Conservation (phyloP, 2,113 vertebrate genomes). For the Athene noctua region DNA sequence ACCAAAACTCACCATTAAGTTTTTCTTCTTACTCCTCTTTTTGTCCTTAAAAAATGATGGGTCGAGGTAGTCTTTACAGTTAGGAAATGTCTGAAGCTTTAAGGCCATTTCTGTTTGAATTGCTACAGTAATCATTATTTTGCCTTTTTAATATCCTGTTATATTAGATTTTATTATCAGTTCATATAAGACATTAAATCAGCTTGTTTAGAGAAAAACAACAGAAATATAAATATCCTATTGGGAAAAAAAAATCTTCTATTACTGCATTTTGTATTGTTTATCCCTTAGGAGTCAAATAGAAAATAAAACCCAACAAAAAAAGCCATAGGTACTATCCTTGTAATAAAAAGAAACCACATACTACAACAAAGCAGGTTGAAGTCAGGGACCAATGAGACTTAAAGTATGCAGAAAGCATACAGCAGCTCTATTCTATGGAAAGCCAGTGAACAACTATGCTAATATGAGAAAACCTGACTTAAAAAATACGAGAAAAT, state of each 20-base stretch:
- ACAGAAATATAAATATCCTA: not conserved
- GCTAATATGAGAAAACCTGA: not conserved
- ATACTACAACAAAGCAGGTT: not conserved
- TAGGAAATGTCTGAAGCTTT: not conserved
- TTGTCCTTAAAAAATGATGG: not conserved
- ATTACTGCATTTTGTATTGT: not conserved
- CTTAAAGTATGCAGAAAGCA: not conserved
- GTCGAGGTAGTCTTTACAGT: not conserved
- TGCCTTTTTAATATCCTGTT: slow-evolving; percentile 35
- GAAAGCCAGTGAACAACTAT: not conserved
- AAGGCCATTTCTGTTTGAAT: not conserved
- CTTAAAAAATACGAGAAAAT: not conserved
- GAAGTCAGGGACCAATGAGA: not conserved
- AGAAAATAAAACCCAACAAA: not conserved
- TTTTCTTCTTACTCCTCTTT: not conserved
- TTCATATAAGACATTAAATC: slow-evolving; percentile 1
- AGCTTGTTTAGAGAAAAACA: slow-evolving; percentile 13
- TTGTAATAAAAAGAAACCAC: not conserved
- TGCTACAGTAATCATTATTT: slow-evolving; percentile 21
- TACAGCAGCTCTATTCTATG: not conserved
- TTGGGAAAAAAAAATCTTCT: not conserved
- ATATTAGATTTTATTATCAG: not conserved
- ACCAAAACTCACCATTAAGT: not conserved
- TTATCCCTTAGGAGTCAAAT: not conserved
- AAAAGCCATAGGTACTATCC: not conserved